Evolutionary conservation across 37 sponge, comb jelly and placozoan genomes (phyloP).

Genomic region (Halisarca cf. caerulea): DNA sequence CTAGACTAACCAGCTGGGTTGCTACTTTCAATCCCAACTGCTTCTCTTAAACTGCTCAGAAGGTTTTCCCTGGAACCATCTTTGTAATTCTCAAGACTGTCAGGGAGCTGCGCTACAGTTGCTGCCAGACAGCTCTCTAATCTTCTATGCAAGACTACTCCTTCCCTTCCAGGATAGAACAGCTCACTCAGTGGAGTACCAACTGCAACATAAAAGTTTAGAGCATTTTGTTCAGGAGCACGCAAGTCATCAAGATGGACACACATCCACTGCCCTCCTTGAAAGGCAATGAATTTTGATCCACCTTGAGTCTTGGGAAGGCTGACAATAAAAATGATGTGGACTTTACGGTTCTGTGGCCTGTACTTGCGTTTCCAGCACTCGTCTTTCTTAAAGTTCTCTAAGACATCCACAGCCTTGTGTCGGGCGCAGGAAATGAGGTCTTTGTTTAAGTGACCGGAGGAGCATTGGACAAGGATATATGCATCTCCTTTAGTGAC

Average conservation of each 20-base stretch:
- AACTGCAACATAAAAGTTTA: slow-evolving; percentile 45
- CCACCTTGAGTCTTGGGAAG: slow-evolving; percentile 50
- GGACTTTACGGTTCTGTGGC: slow-evolving; percentile 11
- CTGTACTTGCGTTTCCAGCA: not conserved
- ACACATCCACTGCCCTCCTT: slow-evolving; percentile 79
- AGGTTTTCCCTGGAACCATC: no score
- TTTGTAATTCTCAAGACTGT: no score
- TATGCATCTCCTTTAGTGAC: slow-evolving; percentile 31
- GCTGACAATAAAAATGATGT: slow-evolving; percentile 65
- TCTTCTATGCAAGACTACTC: not conserved
- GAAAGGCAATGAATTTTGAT: slow-evolving; percentile 65
- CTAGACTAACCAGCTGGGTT: no score
- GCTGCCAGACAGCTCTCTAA: not conserved
- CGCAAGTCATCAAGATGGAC: slow-evolving; percentile 73
- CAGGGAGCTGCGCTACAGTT: not conserved
- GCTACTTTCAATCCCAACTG: no score
- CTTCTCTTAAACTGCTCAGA: no score
- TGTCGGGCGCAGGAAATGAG: slow-evolving; percentile 89
- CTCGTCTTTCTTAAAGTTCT: not conserved
- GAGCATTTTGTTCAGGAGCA: slow-evolving; percentile 29
- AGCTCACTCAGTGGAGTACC: slow-evolving; percentile 53
- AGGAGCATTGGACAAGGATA: slow-evolving; percentile 73
- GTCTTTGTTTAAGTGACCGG: slow-evolving; percentile 75
- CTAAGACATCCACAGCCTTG: slow-evolving; percentile 57
- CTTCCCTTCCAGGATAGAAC: slow-evolving; percentile 26